Evolutionary conservation across 1,140 invertebrate species (phyloP).

Genomic region (Idris sp.): DNA sequence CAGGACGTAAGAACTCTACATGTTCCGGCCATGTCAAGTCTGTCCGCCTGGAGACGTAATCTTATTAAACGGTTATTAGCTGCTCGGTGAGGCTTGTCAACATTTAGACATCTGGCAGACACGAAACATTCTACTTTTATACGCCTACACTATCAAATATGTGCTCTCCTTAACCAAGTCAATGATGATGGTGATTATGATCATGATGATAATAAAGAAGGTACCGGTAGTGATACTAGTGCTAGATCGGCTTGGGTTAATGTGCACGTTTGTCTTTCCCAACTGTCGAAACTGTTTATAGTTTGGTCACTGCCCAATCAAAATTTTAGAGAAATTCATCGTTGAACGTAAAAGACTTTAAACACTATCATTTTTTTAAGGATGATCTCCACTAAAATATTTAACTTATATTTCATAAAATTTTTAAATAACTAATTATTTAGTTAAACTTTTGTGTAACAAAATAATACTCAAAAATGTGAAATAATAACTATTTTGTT

Average conservation of each 20-base stretch:
- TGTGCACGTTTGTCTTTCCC: slow-evolving; percentile 40
- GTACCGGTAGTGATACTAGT: slow-evolving; percentile 46
- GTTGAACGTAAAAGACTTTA: too few relatives aligned
- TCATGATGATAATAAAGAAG: slow-evolving; percentile 46
- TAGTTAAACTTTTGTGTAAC: too few relatives aligned
- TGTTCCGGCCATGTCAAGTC: slow-evolving; percentile 74
- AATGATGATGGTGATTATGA: slow-evolving; percentile 57
- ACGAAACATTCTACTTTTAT: slow-evolving; percentile 72
- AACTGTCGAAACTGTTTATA: too few relatives aligned
- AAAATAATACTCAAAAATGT: too few relatives aligned
- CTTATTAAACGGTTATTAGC: slow-evolving; percentile 78
- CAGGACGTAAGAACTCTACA: slow-evolving; percentile 68
- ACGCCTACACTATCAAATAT: slow-evolving; percentile 69
- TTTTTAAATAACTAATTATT: too few relatives aligned
- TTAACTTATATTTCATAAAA: too few relatives aligned
- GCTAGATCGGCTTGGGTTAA: slow-evolving; percentile 33
- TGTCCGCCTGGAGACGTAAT: slow-evolving; percentile 73
- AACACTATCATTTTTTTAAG: too few relatives aligned
- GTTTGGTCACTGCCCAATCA: too few relatives aligned
- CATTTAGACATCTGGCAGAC: slow-evolving; percentile 77
- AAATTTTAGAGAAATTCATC: too few relatives aligned
- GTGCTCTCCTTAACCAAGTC: slow-evolving; percentile 64
- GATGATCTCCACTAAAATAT: too few relatives aligned
- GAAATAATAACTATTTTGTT: too few relatives aligned
- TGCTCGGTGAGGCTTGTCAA: slow-evolving; percentile 75